Percentiles rank a stretch among this genome's conserved stretches.
Evolutionary conservation across 2,888 invertebrate species (phyloP).

Genomic region (Deroplatys truncata): DNA sequence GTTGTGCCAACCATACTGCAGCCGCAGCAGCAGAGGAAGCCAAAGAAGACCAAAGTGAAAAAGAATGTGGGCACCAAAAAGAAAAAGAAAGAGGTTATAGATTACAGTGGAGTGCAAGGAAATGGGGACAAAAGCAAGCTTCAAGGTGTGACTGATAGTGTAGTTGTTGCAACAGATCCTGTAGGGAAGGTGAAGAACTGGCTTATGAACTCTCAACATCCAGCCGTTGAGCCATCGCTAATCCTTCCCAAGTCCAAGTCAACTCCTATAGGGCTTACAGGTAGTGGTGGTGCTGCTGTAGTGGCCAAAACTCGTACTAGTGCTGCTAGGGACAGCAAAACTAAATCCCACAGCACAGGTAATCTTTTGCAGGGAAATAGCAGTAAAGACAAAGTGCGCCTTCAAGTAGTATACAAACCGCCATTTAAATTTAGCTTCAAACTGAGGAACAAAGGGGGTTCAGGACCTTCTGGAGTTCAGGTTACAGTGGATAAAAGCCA

Average conservation of each 20-base stretch:
- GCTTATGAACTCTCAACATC: constrained; percentile 61
- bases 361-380: constrained; percentile 53
- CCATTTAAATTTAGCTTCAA: constrained; percentile 83
- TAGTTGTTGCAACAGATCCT: constrained; percentile 43
- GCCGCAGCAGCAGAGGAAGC: constrained; percentile 52
- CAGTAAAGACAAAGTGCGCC: constrained; percentile 58
- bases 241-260: constrained; percentile 78
- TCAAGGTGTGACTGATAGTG: not conserved
- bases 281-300: not conserved
- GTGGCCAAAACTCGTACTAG: constrained; percentile 11
- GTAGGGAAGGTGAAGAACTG: constrained; percentile 81
- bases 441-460: constrained; percentile 62
- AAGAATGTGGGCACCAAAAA: constrained; percentile 33
- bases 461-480: constrained; percentile 43
- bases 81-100: constrained; percentile 66
- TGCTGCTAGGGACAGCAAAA: constrained; percentile 11
- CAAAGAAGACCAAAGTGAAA: constrained; percentile 45
- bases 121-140: constrained; percentile 18
- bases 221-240: constrained; percentile 46
- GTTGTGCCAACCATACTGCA: constrained; percentile 37
- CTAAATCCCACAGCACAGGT: constrained; percentile 66
- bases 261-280: constrained; percentile 69
- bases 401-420: constrained; percentile 83
- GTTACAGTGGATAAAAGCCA: constrained; percentile 50
- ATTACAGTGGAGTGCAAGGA: constrained; percentile 67